Base-by-base conservation (phyloP, 2,113 vertebrate species). In the Copsychus sechellarum region DNA sequence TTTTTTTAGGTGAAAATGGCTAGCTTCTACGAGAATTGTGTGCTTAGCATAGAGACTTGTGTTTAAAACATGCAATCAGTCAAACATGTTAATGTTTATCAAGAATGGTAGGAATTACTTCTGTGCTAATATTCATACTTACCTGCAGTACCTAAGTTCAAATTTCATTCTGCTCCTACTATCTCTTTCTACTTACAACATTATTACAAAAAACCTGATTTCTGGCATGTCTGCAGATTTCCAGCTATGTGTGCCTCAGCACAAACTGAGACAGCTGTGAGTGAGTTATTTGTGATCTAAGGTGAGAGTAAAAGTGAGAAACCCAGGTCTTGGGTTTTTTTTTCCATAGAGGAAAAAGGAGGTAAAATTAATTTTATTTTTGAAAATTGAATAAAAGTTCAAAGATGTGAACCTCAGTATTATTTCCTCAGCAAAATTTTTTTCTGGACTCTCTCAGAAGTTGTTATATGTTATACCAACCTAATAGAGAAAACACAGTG, bases 61-160 rank as follows among this genome's bases (percentile, higher is more conserved):
- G 6, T 65, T 86, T 74, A 54, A 82, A 82, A 42, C 1, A 4
- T 38, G 14, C 5, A 20, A 20, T 56, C 14, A 36, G 22, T 36
- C 28, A 77, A 36, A 34, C 5, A 38, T 11, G 5, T 3, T 65
- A 21, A 23, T 0, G 0, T 79, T 71, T 67, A 33, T 40, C 12
- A 72, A 16, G 36, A 67, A 33, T 36, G 2, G 28, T 20, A 16
- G 23, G 16, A 84, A 33, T 70, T 60, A 3, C 15, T 84, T 66
- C 71, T 47, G 5, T 57, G 9, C 14, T 76, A 12, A 58, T 62
- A 50, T 77, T 77, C 18, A 16, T 40, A 31, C 4, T 45, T 73
- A 8, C n/a, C n/a, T 78, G 34, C 23, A 31, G 7, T 51, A 14
- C 26, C 26, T 54, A 18, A 33, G 9, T 0, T 88, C 54, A 91